Evolutionary conservation across 2,113 vertebrate species (phyloP).

Genomic region (Malurus elegans): DNA sequence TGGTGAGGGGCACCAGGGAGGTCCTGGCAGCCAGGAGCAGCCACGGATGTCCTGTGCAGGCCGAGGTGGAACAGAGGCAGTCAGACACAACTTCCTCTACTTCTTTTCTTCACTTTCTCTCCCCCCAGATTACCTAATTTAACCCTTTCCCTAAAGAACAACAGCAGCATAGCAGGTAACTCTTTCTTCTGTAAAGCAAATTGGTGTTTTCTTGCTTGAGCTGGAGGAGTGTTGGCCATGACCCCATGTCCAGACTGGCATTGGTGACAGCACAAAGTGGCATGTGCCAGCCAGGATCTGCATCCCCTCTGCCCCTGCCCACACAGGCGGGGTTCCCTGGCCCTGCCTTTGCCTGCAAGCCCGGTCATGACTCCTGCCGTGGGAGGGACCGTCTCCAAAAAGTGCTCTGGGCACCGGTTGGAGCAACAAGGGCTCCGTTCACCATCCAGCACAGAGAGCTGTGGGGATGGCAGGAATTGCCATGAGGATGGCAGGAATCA

Average conservation of each 20-base stretch:
- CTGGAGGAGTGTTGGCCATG: accelerated
- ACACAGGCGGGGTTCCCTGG: neutral
- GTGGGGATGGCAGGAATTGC: neutral
- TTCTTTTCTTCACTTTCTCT: neutral
- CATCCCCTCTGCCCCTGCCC: neutral
- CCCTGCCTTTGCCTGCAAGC: neutral
- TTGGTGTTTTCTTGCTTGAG: neutral
- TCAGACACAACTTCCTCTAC: neutral
- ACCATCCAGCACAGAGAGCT: neutral
- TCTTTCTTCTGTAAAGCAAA: neutral
- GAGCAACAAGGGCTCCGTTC: accelerated
- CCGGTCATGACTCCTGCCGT: neutral
- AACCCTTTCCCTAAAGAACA: neutral
- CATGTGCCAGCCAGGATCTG: accelerated
- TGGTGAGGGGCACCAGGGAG: neutral
- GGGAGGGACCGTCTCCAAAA: neutral
- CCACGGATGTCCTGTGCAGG: accelerated
- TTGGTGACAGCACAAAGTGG: accelerated
- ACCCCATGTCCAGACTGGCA: accelerated
- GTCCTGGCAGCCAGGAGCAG: neutral
- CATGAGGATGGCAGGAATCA: too few relatives aligned
- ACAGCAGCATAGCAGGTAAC: neutral
- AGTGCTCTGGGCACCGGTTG: neutral
- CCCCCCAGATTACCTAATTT: neutral
- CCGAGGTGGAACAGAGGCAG: neutral